Evolutionary conservation across 2,888 invertebrate species (phyloP).

Genomic region (Bimastos eiseni): DNA sequence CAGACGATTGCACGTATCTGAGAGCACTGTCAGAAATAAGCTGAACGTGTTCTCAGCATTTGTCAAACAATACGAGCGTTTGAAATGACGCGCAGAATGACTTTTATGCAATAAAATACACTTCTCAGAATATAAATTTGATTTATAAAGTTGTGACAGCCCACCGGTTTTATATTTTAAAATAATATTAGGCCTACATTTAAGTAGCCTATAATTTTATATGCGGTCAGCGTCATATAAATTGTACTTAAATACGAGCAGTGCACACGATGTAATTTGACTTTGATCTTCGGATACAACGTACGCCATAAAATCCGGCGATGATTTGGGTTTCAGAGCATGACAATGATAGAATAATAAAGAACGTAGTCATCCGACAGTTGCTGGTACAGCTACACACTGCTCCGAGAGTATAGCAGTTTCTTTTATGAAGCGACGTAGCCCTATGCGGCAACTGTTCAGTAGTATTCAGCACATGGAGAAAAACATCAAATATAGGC

Average conservation of each 20-base stretch:
- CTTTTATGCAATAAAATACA: background rate
- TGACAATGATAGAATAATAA: background rate
- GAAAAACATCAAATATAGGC: background rate
- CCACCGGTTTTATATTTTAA: no score
- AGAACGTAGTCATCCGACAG: background rate
- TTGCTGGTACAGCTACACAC: background rate
- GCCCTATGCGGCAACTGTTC: background rate
- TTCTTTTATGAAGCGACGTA: background rate
- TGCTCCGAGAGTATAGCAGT: background rate
- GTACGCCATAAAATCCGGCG: background rate
- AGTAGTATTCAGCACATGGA: background rate
- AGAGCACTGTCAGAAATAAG: background rate
- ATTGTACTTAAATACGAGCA: background rate
- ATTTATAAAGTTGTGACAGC: background rate
- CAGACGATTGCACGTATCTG: no score
- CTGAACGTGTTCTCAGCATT: background rate
- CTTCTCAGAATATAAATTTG: background rate
- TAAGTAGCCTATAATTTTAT: background rate
- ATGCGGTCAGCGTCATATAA: background rate
- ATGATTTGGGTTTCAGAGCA: background rate
- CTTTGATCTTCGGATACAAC: background rate
- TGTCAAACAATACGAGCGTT: background rate
- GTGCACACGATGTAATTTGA: background rate
- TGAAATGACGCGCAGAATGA: background rate
- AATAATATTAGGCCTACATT: background rate